phyloP scores from a whole-genome alignment of 2,888 invertebrate genomes.

The Orthosia incerta region DNA sequence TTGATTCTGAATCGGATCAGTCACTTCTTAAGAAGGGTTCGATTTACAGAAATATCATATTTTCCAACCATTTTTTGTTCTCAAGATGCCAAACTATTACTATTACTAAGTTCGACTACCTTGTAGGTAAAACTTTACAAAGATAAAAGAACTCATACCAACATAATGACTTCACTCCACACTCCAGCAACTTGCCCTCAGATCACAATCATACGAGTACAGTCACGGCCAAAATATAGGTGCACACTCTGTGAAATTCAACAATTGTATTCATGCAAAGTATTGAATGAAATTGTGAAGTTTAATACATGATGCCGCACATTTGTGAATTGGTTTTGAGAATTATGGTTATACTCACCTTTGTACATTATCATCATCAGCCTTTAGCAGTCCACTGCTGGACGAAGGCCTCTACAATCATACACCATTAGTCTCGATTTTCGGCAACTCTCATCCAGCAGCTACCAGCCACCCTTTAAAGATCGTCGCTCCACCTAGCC shows the following conservation, averaged over 20 bases:
- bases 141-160: slow-evolving; percentile 12
- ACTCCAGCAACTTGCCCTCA: slow-evolving; percentile 8
- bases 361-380: no score
- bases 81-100: background rate
- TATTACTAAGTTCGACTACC: background rate
- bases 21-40: background rate
- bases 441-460: no score
- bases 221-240: background rate
- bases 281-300: no score
- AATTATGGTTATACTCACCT: no score
- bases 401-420: no score
- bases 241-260: background rate
- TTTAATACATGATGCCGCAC: no score
- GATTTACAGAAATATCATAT: background rate
- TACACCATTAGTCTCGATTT: no score
- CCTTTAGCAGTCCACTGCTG: no score
- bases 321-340: no score
- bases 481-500: no score
- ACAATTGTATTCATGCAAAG: background rate
- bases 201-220: background rate
- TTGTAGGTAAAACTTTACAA: background rate
- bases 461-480: no score
- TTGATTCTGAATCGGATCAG: background rate
- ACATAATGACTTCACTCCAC: slow-evolving; percentile 27
- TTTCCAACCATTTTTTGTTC: background rate